Conservation (phyloP, 2,888 invertebrate species). For the Chymomyza procnemis region DNA sequence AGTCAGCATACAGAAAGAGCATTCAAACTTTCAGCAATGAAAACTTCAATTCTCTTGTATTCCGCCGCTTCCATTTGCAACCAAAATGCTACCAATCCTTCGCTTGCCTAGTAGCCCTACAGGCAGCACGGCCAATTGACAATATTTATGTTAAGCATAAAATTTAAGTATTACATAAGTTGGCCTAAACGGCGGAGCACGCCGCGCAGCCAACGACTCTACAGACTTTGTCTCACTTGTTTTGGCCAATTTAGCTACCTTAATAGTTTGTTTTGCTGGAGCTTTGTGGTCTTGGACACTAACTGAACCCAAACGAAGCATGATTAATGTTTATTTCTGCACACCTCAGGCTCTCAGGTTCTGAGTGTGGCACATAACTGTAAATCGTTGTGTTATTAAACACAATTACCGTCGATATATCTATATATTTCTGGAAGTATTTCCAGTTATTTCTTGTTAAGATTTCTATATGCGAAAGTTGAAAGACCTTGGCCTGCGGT, state of each 20-base stretch:
- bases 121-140: background rate
- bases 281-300: background rate
- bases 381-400: conserved; percentile 58
- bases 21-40: too few relatives aligned
- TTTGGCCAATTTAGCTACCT: conserved; percentile 41
- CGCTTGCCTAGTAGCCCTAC: too few relatives aligned
- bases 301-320: conserved; percentile 2
- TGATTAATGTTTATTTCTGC: conserved; percentile 59
- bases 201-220: background rate
- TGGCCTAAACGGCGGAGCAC: conserved; percentile 21
- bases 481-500: conserved; percentile 42
- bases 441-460: conserved; percentile 45
- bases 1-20: too few relatives aligned
- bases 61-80: background rate
- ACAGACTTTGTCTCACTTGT: conserved; percentile 2
- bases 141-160: conserved; percentile 65
- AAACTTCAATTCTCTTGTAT: background rate
- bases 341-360: background rate
- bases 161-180: conserved; percentile 71
- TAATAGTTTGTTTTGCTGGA: conserved; percentile 42
- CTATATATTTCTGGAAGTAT: conserved; percentile 39
- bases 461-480: conserved; percentile 56
- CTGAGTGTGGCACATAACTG: conserved; percentile 48
- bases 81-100: background rate
- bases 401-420: conserved; percentile 65